Conservation (phyloP, 2,797 vertebrate species). For the Chloroceryle inda region DNA sequence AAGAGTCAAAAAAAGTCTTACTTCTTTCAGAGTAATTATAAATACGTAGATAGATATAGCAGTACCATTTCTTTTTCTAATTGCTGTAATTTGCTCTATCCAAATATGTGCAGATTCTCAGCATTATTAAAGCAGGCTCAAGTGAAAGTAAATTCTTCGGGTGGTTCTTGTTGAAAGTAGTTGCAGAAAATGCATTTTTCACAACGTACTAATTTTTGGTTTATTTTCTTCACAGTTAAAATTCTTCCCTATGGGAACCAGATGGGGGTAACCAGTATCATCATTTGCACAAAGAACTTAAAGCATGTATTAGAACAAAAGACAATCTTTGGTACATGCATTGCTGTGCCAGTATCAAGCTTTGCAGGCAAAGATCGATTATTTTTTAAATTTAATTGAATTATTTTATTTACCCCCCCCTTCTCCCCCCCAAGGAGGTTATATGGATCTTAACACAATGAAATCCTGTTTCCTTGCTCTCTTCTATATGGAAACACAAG, state of each 20-base stretch:
- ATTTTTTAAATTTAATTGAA: background rate
- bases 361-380: background rate
- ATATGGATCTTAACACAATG: background rate
- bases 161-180: background rate
- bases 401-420: too few species aligned
- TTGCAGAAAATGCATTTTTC: background rate
- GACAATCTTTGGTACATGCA: background rate
- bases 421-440: background rate
- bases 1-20: background rate
- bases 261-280: background rate
- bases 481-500: background rate
- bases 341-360: background rate
- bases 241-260: background rate
- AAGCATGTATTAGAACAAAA: background rate
- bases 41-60: background rate
- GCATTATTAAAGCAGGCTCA: background rate
- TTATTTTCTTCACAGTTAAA: background rate
- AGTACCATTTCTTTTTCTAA: slow-evolving; percentile 10
- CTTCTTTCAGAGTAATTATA: slow-evolving; percentile 14
- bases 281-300: background rate
- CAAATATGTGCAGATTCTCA: background rate
- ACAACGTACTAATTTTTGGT: background rate
- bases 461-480: background rate
- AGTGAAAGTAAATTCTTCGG: background rate
- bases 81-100: background rate